Conservation (phyloP, 2,113 vertebrate genomes). For the Grus americana region DNA sequence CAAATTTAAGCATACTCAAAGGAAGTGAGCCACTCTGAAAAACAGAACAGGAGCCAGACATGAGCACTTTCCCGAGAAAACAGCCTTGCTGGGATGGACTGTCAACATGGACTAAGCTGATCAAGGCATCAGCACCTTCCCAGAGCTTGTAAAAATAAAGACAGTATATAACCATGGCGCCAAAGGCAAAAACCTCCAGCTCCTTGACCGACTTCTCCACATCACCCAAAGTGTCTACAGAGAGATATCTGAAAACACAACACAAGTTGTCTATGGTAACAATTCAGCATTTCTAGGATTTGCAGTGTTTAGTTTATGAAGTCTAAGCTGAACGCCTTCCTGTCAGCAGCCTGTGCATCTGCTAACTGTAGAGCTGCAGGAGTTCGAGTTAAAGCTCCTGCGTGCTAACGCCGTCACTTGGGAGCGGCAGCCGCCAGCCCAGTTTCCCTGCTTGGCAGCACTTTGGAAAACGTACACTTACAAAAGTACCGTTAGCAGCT, state of each 20-base stretch:
- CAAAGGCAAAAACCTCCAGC: not conserved
- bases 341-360: not conserved
- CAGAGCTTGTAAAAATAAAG: not conserved
- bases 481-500: not conserved
- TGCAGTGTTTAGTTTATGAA: not conserved
- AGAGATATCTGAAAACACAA: not conserved
- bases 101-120: not conserved
- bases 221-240: not conserved
- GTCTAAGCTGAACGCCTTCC: not conserved
- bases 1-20: not conserved
- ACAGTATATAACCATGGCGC: not conserved
- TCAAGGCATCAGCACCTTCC: not conserved
- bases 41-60: not conserved
- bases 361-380: not conserved
- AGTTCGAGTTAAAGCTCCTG: not conserved
- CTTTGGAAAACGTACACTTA: not conserved
- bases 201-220: not conserved
- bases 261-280: not conserved
- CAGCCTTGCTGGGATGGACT: not conserved
- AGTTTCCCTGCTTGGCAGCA: not conserved
- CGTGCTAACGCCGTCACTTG: rapidly evolving
- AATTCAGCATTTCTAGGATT: not conserved
- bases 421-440: not conserved
- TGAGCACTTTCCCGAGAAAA: not conserved
- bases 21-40: not conserved